Base-by-base conservation (phyloP, 2,113 vertebrate genomes). In the Rhynchopsitta pachyrhyncha region DNA sequence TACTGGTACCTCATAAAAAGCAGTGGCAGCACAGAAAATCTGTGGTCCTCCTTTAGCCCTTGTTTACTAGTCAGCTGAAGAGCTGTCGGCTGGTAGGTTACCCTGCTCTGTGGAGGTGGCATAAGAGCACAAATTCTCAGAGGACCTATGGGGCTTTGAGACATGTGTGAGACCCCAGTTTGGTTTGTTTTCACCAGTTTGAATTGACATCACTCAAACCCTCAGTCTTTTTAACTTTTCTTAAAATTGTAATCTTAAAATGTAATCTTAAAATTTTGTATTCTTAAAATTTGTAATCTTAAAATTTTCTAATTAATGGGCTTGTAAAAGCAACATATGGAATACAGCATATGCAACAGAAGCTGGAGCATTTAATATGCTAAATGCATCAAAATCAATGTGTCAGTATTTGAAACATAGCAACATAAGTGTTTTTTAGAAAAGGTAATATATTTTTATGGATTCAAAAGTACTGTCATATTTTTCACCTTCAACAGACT, bases 51-150 rank as follows among this genome's bases (percentile, higher is more conserved):
- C 16, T 47, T 59, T 42, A 73, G 2, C 16, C 15, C 20, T 50
- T 19, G 5, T 28, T 14, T 27, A 16, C 41, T 17, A 24, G 37
- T 20, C 33, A 68, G 37, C 2, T 0, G 0, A 52, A 10, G 6
- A 37, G 28, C 55, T 75, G 4, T n/a, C 66, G 71, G 18, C 42
- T 64, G 27, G 20, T 19, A n/a, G 7, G 3, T 74, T 25, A 16
- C 31, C 67, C 18, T 75, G 16, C 13, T 17, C 47, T 20, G 5
- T 78, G 47, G 10, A 84, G 33, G 8, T 68, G 29, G 7, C 6
- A 6, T 15, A 46, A 53, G 2, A 86, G 2, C 27, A 37, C 39
- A 50, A 64, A 35, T 39, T 13, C 47, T 41, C 14, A 71, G 50
- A 70, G n/a, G 17, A 22, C 6, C 1, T 23, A 31, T 46, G 15